These are phyloP conservation scores for Dryoscopus gambensis DNA, from an alignment of 2,113 vertebrate species.

Conservation along the genomic window DNA sequence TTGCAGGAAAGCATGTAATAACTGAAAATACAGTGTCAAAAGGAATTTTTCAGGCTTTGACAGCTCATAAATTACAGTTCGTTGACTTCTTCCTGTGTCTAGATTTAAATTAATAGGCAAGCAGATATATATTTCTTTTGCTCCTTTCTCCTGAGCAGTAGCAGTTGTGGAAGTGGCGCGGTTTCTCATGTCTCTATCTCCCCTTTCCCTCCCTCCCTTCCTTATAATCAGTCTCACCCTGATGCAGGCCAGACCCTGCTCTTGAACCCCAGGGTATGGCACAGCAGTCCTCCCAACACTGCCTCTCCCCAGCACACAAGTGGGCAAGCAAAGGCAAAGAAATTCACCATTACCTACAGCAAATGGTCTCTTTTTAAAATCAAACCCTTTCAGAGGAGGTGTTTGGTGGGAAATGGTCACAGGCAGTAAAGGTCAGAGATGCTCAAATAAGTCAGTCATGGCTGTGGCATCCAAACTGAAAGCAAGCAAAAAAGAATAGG, in stretches of 20 bases:
- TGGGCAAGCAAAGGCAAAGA: neutral
- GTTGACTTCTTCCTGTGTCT: conserved; percentile 71
- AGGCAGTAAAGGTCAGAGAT: neutral
- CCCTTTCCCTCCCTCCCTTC: neutral
- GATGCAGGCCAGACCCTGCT: neutral
- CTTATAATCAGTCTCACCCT: neutral
- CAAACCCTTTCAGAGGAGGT: neutral
- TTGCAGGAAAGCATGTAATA: conserved; percentile 73
- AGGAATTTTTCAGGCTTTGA: conserved; percentile 77
- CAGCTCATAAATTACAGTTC: conserved; percentile 77
- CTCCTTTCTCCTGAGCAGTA: conserved; percentile 19
- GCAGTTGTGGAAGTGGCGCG: conserved; percentile 10
- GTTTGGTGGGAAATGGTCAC: neutral
- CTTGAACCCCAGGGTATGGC: neutral
- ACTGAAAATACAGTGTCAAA: conserved; percentile 76
- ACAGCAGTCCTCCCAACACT: neutral
- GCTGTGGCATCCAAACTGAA: neutral
- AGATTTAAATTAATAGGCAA: conserved; percentile 75
- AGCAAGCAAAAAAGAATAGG: neutral
- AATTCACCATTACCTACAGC: neutral
- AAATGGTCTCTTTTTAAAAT: neutral
- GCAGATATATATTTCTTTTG: conserved; percentile 69
- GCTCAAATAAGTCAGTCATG: neutral
- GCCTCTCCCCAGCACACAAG: neutral
- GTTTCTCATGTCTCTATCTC: neutral